Evolutionary conservation across 1,140 invertebrate species (phyloP), one percentile per base, ranked within the genome.

Genomic region (Asobara japonica): DNA sequence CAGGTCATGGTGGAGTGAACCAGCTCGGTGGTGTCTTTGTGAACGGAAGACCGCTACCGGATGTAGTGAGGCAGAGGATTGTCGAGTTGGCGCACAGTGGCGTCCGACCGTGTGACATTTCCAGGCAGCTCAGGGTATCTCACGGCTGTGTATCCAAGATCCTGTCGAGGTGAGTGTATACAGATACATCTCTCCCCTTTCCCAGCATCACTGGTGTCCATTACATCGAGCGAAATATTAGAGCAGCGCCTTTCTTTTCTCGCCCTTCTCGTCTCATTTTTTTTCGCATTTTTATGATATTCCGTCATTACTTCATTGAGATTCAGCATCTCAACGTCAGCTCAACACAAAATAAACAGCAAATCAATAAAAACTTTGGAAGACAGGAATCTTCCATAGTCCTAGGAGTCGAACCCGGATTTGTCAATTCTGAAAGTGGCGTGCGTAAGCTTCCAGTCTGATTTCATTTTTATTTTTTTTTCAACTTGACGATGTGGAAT

Each of bases 21-120:
- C 97, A 98, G 87, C 90, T 98, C 62, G 97, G 97, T 72, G 97
- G 97, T 36, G 96, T 98, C 66, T 98, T 98, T 87, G 97, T 98
- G 48, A 98, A 99, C 88, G 97, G 97, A 18, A 90, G 97, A 75
- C 97, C 97, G 6, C 88, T 98, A 56, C 97, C 97, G 41, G 97
- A 98, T 87, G 94, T 97, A 67, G 96, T 98, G 20, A 90, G 97
- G 78, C 95, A 97, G 85, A 90, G 95, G 86, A 99, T 99, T 86
- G 97, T 99, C 38, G 96, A 98, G 86, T 89, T 98, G 73, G 96
- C 97, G 20, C 96, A 98, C 87, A 97, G 97, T 82, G 97, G 97
- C 56, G 96, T 98, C 67, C 88, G 97, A 79, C 96, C 97, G 29
- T 98, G 96, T 87, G 97, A 98, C 89, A 97, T 97, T 86, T 96